Conservation (phyloP, 2,888 invertebrate species). For the Meteorus colon region DNA sequence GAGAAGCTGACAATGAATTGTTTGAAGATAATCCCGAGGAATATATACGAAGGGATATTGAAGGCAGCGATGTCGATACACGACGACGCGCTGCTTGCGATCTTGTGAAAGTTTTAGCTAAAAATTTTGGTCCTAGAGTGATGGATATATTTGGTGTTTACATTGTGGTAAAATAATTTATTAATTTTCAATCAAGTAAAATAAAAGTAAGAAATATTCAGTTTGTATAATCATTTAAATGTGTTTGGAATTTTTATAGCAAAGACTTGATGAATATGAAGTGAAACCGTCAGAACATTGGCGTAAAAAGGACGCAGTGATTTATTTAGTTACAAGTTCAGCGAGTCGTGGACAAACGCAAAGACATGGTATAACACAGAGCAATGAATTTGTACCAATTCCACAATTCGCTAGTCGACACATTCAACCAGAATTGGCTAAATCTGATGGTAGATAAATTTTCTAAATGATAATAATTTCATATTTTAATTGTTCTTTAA, state of each 20-base stretch:
- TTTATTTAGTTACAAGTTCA: conserved; percentile 96
- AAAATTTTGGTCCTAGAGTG: conserved; percentile 90
- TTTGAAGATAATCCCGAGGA: conserved; percentile 99
- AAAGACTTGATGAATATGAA: conserved; percentile 84
- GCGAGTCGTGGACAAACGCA: conserved; percentile 90
- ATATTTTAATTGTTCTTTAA: conserved; percentile 11
- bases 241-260: conserved; percentile 42
- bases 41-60: conserved; percentile 96
- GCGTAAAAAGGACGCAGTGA: conserved; percentile 96
- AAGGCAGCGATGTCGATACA: conserved; percentile 98
- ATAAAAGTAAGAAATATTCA: background rate
- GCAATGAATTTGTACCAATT: conserved; percentile 91
- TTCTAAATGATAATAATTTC: background rate
- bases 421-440: conserved; percentile 83
- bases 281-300: conserved; percentile 86
- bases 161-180: conserved; percentile 78
- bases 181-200: background rate
- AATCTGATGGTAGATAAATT: conserved; percentile 78
- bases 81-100: conserved; percentile 97
- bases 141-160: conserved; percentile 92
- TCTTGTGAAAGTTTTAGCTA: conserved; percentile 92
- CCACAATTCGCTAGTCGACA: conserved; percentile 91
- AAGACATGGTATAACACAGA: conserved; percentile 92
- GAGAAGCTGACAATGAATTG: conserved; percentile 95
- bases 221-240: no score